Percentiles rank a stretch among this genome's conserved stretches.
Conservation (phyloP, 2,113 vertebrate genomes). For the Pontoporia blainvillei region DNA sequence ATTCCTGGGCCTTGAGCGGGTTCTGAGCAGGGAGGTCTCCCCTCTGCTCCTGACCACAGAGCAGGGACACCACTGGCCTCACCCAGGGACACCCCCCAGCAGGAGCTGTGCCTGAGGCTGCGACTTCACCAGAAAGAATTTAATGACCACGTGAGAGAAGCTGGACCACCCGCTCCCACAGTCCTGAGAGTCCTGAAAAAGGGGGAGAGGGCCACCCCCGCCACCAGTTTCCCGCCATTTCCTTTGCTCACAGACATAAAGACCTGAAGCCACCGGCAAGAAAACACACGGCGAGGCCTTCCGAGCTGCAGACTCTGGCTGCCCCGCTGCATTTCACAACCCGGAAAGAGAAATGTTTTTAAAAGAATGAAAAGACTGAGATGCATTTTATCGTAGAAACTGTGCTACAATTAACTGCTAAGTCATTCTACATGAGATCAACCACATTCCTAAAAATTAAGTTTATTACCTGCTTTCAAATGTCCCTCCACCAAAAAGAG, state of each 20-base stretch:
- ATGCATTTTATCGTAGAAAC: not conserved
- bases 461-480: not conserved
- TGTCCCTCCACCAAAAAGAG: not conserved
- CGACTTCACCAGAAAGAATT: not conserved
- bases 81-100: too few species aligned
- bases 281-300: fast-evolving
- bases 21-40: fast-evolving
- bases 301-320: fast-evolving
- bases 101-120: not conserved
- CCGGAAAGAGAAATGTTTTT: not conserved
- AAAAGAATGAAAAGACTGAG: not conserved
- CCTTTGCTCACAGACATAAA: not conserved
- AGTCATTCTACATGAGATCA: not conserved
- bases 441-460: not conserved
- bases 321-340: fast-evolving
- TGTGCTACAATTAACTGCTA: not conserved
- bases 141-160: not conserved
- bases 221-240: fast-evolving
- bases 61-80: too few species aligned
- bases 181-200: not conserved
- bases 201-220: not conserved
- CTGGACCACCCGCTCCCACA: fast-evolving
- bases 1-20: too few species aligned
- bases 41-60: not conserved
- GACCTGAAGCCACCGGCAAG: not conserved